Evolutionary conservation across 2,113 vertebrate species (phyloP), one percentile per base, ranked within the genome.

Genomic region (Vulpes vulpes): DNA sequence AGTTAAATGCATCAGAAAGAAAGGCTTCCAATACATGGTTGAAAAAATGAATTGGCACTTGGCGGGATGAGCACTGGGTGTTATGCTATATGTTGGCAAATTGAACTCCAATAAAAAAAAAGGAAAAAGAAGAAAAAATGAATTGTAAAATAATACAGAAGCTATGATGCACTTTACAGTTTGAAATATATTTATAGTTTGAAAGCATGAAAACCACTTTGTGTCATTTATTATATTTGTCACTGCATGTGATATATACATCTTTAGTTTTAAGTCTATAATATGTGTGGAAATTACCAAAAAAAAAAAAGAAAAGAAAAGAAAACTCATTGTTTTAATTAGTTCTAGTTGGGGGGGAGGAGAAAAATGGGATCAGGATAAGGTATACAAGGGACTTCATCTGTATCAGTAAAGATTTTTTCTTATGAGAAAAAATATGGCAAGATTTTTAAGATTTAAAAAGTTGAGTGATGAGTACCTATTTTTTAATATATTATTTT

Each of bases 401-500:
- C 19, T 93, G 14, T 43, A 85, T 22, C 11, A 73, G 43, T 69
- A 82, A 82, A 73, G 32, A 19, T 59, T 90, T 35, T 62, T 27
- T 55, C 74, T 86, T 83, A 76, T 71, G 27, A 51, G 64, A 94
- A 84, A 10, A 89, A 69, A 64, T 55, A 49, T 30, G 10, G 4
- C 7, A 55, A 25, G 78, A 38, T 57, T 20, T 83, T 96, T 71
- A 91, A 62, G 51, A 55, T 55, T 92, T 84, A n/a, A 57, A 73
- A 89, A 64, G 0, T 27, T 95, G 25, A 25, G 22, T 74, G 25
- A 64, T 25, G 6, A 32, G 12, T 91, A 60, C 0, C 5, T 32
- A 89, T 74, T 73, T 94, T 84, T 22, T 71, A 67, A 81, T 49
- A 84, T 87, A 49, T 67, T 85, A 32, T 89, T 73, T 73, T 95